Conservation (phyloP, 2,113 vertebrate genomes). For the Salvelinus alpinus region DNA sequence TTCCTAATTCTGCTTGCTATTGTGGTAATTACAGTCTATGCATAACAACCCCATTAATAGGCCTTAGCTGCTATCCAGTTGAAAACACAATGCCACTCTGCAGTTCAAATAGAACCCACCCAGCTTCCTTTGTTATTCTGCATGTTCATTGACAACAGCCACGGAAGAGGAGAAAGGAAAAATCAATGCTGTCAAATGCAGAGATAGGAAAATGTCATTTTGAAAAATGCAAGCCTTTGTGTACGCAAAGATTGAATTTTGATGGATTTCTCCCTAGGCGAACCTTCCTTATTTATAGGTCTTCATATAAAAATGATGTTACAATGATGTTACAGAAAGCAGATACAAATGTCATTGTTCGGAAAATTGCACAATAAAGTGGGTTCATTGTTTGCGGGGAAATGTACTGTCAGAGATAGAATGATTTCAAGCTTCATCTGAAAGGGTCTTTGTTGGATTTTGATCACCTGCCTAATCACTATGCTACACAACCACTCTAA, state of each 20-base stretch:
- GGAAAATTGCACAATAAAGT: constrained; percentile 52
- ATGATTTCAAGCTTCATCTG: constrained; percentile 41
- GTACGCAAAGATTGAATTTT: constrained; percentile 74
- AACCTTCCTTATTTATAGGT: constrained; percentile 66
- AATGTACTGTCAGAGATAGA: constrained; percentile 46
- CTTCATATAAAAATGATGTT: constrained; percentile 66
- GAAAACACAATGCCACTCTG: constrained; percentile 58
- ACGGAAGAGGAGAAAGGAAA: constrained; percentile 63
- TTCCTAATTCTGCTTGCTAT: constrained; percentile 48
- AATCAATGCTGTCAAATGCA: constrained; percentile 75
- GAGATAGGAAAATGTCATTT: constrained; percentile 77
- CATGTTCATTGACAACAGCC: constrained; percentile 68
- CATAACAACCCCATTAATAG: constrained; percentile 68
- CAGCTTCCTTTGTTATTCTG: constrained; percentile 71
- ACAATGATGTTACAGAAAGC: constrained; percentile 70
- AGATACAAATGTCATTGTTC: constrained; percentile 70
- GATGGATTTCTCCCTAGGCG: constrained; percentile 72
- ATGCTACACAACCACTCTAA: constrained; percentile 41
- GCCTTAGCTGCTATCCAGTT: constrained; percentile 60
- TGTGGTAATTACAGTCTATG: constrained; percentile 68
- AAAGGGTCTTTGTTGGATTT: constrained; percentile 49
- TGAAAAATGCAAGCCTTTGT: constrained; percentile 78
- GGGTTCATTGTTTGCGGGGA: constrained; percentile 52
- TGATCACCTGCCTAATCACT: constrained; percentile 8
- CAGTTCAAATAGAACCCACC: constrained; percentile 62